Evolutionary conservation across 2,888 invertebrate genomes (phyloP), one percentile per base, ranked within the genome.

Genomic region (Drosophila dives): DNA sequence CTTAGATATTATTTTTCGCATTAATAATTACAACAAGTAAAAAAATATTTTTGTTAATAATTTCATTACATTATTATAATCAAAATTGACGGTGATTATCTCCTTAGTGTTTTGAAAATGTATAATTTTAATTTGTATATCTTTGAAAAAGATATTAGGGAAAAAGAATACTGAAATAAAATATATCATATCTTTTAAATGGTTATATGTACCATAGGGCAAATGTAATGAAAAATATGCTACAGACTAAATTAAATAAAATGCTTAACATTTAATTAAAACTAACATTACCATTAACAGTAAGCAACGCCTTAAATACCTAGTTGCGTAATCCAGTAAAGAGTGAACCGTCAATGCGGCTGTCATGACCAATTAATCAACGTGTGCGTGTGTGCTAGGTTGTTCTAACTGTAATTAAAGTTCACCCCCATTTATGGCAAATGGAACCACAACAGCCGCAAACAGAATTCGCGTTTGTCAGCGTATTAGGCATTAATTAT

Each of bases 291-390:
- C 20, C 53, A 62, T 33, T 48, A 42, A 69, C 54, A 42, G 36
- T 29, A 45, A 45, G 61, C 29, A 70, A 74, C 66, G 67, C 63
- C 60, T 77, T 63, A 75, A 78, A 62, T 72, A 56, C 64, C 61
- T 67, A 40, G 34, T 87, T 68, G 80, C 85, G 74, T 77, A 82
- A 79, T 82, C 64, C 69, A 23, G 40, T 48, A 29, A 63, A 45
- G 36, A 68, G 61, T 23, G 23, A 80, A 68, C 77, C 60, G 36
- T 72, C 2, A 67, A 34, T 50, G 23, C 26, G 36, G 48, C 51
- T 83, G 81, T 58, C 78, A 68, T 67, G 54, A 70, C 48, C 81
- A 72, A 88, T 84, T 84, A 89, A 89, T 89, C 82, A 86, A 81
- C 75, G 58, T 61, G 48, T 72, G 63, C 66, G 71, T 73, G 68